These are phyloP conservation scores for Drosophila arizonae DNA, from an alignment of 1,140 invertebrate species.

Conservation along the genomic window DNA sequence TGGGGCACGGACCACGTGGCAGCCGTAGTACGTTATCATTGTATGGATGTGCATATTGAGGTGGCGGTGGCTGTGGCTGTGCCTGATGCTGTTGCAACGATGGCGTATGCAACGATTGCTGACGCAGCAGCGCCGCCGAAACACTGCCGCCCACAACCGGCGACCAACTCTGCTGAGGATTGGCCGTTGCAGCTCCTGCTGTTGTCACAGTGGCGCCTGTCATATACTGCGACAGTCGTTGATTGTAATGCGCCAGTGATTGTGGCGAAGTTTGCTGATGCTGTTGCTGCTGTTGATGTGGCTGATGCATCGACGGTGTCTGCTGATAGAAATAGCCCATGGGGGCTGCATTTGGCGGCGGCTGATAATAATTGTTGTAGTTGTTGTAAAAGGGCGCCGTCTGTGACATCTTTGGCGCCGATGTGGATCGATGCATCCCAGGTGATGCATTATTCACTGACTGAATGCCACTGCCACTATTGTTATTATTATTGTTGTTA, in stretches of 20 bases:
- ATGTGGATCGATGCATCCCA: slow-evolving; percentile 66
- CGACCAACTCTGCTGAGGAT: slow-evolving; percentile 75
- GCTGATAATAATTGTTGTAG: slow-evolving; percentile 65
- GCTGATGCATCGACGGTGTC: slow-evolving; percentile 17
- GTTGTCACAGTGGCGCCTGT: slow-evolving; percentile 22
- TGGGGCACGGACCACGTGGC: slow-evolving; percentile 84
- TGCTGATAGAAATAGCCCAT: slow-evolving; percentile 64
- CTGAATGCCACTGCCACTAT: slow-evolving; percentile 18
- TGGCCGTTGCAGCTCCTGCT: slow-evolving; percentile 24
- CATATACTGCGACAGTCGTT: slow-evolving; percentile 57
- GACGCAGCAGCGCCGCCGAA: slow-evolving; percentile 70
- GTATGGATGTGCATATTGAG: slow-evolving; percentile 55
- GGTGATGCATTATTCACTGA: slow-evolving; percentile 19
- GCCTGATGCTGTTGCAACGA: slow-evolving; percentile 56
- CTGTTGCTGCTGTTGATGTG: slow-evolving; percentile 27
- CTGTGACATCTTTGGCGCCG: slow-evolving; percentile 70
- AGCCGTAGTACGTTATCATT: slow-evolving; percentile 84
- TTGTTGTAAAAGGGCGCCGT: slow-evolving; percentile 58
- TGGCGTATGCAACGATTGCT: slow-evolving; percentile 64
- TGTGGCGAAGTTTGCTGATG: slow-evolving; percentile 25
- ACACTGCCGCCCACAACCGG: slow-evolving; percentile 77
- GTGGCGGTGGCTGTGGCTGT: slow-evolving; percentile 41
- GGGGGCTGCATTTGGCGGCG: slow-evolving; percentile 43
- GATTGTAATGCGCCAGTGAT: slow-evolving; percentile 49
- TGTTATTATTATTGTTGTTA: slow-evolving; percentile 52